These are phyloP conservation scores for Orientallactaga bullata DNA, from an alignment of 2,113 vertebrate genomes.

Conservation along the genomic window DNA sequence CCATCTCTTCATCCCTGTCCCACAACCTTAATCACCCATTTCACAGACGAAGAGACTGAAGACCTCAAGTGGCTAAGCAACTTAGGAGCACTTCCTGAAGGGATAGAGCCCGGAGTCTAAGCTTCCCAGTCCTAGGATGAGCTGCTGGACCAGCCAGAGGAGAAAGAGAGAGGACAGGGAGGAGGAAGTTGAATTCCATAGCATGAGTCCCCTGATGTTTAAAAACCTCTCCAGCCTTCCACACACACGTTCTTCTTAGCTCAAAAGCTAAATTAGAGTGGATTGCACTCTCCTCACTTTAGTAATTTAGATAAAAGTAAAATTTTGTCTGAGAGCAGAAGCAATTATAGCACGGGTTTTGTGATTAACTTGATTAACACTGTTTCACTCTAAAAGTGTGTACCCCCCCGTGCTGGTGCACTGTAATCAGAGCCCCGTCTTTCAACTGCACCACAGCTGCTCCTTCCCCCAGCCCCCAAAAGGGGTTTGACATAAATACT, in stretches of 20 bases:
- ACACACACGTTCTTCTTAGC: constrained; percentile 70
- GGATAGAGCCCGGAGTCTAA: neutral
- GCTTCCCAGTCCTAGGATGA: neutral
- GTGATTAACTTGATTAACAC: constrained; percentile 88
- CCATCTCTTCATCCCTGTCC: neutral
- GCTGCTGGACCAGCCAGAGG: neutral
- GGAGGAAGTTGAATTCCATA: constrained; percentile 39
- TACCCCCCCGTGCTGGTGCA: constrained; percentile 37
- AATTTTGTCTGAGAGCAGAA: constrained; percentile 88
- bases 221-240: constrained; percentile 77
- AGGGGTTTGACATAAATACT: constrained; percentile 81
- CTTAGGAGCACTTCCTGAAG: neutral
- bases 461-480: constrained; percentile 62
- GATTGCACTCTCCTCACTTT: constrained; percentile 84
- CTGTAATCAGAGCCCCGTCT: constrained; percentile 83
- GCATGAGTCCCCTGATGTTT: constrained; percentile 72
- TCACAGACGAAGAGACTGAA: constrained; percentile 50
- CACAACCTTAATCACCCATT: neutral
- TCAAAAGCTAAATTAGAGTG: constrained; percentile 81
- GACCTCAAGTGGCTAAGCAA: neutral
- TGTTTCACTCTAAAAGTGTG: constrained; percentile 82
- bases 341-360: constrained; percentile 86
- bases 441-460: constrained; percentile 67
- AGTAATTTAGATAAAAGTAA: constrained; percentile 88
- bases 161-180: too few relatives aligned